Percentiles rank a stretch among this genome's conserved stretches.
Conservation (phyloP, 2,797 vertebrate species). For the Ctenopoma kingsleyae region DNA sequence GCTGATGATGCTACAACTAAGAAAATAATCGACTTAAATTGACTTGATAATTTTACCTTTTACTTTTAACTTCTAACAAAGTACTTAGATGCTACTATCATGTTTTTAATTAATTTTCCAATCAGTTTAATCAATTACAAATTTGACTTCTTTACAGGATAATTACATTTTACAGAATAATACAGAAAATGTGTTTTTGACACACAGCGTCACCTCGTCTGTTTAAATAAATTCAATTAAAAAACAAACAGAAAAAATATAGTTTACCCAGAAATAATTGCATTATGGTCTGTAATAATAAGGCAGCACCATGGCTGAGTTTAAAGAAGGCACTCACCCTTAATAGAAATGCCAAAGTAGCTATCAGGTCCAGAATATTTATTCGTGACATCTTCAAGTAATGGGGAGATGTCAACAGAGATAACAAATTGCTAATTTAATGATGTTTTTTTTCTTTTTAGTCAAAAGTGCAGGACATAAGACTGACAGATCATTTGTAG, state of each 20-base stretch:
- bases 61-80: background rate
- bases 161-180: constrained; percentile 9
- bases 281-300: constrained; percentile 1
- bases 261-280: constrained; percentile 4
- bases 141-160: constrained; percentile 10
- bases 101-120: constrained; percentile 12
- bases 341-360: constrained; percentile 1
- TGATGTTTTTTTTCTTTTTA: background rate
- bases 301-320: background rate
- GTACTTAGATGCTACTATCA: constrained; percentile 3
- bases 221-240: background rate
- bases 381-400: constrained; percentile 1
- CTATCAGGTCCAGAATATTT: background rate
- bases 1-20: background rate
- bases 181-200: background rate
- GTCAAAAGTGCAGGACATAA: background rate
- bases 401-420: background rate
- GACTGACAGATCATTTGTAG: background rate
- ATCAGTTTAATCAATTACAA: background rate
- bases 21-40: too few species aligned
- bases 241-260: background rate
- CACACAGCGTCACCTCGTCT: background rate
- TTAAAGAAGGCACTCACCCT: background rate
- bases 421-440: background rate
- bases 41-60: too few species aligned